Percentiles rank a stretch among this genome's conserved stretches.
These are phyloP conservation scores for Zaprionus davidi DNA, from an alignment of 1,140 invertebrate genomes.

Conservation along the genomic window DNA sequence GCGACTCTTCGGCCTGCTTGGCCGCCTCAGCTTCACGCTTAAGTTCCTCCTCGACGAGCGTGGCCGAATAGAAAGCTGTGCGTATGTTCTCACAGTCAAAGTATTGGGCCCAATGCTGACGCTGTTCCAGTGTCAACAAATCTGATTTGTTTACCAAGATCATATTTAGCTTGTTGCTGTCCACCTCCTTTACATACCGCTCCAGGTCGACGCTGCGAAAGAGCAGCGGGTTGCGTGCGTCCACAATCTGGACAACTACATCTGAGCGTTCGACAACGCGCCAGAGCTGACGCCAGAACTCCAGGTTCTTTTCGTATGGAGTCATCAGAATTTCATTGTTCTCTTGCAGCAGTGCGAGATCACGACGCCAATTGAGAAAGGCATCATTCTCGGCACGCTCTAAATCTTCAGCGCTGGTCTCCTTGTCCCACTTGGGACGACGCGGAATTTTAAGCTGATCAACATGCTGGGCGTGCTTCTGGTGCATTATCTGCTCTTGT, in stretches of 20 bases:
- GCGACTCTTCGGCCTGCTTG: slow-evolving; percentile 56
- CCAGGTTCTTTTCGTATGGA: slow-evolving; percentile 99
- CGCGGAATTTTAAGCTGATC: slow-evolving; percentile 91
- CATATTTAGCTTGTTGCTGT: slow-evolving; percentile 91
- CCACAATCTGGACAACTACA: slow-evolving; percentile 97
- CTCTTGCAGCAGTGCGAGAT: slow-evolving; percentile 92
- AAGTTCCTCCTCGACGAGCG: slow-evolving; percentile 86
- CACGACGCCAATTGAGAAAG: slow-evolving; percentile 95
- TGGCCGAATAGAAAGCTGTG: slow-evolving; percentile 94
- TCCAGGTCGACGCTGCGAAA: slow-evolving; percentile 98
- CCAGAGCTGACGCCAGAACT: slow-evolving; percentile 99
- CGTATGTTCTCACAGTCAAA: slow-evolving; percentile 89
- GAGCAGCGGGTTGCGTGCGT: slow-evolving; percentile 97
- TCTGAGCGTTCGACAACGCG: slow-evolving; percentile 98
- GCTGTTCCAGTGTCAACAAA: slow-evolving; percentile 92
- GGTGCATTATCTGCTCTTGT: slow-evolving; percentile 87
- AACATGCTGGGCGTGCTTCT: slow-evolving; percentile 88
- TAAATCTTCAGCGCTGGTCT: slow-evolving; percentile 91
- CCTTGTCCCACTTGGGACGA: slow-evolving; percentile 92
- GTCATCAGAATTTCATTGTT: slow-evolving; percentile 93
- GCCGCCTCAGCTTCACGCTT: slow-evolving; percentile 83
- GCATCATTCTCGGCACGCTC: slow-evolving; percentile 90
- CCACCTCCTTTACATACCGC: slow-evolving; percentile 94
- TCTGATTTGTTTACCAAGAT: slow-evolving; percentile 99
- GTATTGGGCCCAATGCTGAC: slow-evolving; percentile 94